Conservation (phyloP, 2,888 invertebrate genomes). For the Acrobeloides nanus region DNA sequence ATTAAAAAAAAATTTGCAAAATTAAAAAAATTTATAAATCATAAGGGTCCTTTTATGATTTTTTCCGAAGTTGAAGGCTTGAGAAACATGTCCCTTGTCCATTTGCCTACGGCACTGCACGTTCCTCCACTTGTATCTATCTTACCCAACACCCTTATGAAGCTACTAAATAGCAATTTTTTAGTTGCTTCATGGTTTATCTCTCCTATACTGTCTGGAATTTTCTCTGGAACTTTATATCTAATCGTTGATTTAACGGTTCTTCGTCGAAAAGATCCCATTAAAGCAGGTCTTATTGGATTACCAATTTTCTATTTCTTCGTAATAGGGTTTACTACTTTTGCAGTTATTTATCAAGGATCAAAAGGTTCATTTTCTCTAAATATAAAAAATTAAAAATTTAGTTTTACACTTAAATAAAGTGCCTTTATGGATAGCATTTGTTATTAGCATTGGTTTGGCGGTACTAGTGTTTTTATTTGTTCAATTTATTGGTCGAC, state of each 20-base stretch:
- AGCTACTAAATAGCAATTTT: slow-evolving; percentile 15
- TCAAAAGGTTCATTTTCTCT: slow-evolving; percentile 67
- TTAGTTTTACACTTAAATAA: slow-evolving; percentile 77
- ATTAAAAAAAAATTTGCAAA: too few relatives aligned
- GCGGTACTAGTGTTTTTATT: slow-evolving; percentile 61
- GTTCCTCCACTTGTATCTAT: too few relatives aligned
- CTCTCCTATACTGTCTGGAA: slow-evolving; percentile 82
- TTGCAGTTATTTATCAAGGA: slow-evolving; percentile 87
- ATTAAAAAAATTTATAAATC: slow-evolving; percentile 58
- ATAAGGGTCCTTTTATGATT: too few relatives aligned
- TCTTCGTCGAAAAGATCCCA: slow-evolving; percentile 36
- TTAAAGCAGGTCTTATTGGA: slow-evolving; percentile 67
- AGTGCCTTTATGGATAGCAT: slow-evolving; percentile 77
- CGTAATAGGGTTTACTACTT: slow-evolving; percentile 80
- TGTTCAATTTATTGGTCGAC: slow-evolving; percentile 29
- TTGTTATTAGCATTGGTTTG: slow-evolving; percentile 64
- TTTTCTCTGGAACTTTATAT: slow-evolving; percentile 65
- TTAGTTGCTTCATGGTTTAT: slow-evolving; percentile 88
- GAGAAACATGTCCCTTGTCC: too few relatives aligned
- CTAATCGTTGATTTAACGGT: slow-evolving; percentile 60
- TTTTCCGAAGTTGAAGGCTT: too few relatives aligned
- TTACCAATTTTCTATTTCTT: slow-evolving; percentile 86
- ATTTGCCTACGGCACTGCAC: too few relatives aligned
- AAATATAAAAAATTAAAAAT: slow-evolving; percentile 19
- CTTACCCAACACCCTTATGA: too few relatives aligned